Percentiles rank a stretch among this genome's conserved stretches.
Evolutionary conservation across 2,888 invertebrate genomes (phyloP).

Genomic region (Hydroisotoma schaefferi): DNA sequence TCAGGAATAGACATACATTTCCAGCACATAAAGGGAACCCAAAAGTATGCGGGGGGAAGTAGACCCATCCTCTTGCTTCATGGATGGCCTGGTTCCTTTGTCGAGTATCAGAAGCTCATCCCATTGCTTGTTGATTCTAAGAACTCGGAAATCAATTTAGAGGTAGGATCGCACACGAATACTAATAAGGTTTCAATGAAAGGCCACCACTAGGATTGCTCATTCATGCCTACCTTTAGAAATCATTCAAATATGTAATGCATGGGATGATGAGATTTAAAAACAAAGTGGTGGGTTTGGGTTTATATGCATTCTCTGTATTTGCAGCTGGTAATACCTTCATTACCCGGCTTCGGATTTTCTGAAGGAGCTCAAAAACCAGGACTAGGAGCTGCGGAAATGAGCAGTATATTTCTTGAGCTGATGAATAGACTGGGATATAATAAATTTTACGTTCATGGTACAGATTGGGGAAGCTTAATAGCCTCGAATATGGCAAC

Average conservation of each 20-base stretch:
- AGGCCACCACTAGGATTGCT: too few relatives aligned
- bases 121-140: conserved; percentile 55
- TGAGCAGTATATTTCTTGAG: conserved; percentile 50
- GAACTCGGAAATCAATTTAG: conserved; percentile 57
- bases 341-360: conserved; percentile 59
- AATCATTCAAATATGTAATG: too few relatives aligned
- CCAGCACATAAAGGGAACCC: conserved; percentile 63
- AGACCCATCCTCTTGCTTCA: conserved; percentile 42
- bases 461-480: conserved; percentile 58
- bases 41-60: conserved; percentile 34
- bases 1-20: conserved; percentile 75
- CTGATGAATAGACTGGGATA: conserved; percentile 55
- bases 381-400: conserved; percentile 50
- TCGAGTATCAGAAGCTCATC: conserved; percentile 49
- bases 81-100: conserved; percentile 47
- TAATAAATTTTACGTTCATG: conserved; percentile 54
- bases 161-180: conserved; percentile 52
- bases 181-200: too few relatives aligned
- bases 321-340: conserved; percentile 53
- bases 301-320: not conserved
- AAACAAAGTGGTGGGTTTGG: not conserved
- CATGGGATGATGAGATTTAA: not conserved
- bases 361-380: conserved; percentile 54
- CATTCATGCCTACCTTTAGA: too few relatives aligned
- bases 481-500: conserved; percentile 53